Evolutionary conservation across 2,113 vertebrate species (phyloP), one percentile per base, ranked within the genome.

Genomic region (Lucifuga dentata): DNA sequence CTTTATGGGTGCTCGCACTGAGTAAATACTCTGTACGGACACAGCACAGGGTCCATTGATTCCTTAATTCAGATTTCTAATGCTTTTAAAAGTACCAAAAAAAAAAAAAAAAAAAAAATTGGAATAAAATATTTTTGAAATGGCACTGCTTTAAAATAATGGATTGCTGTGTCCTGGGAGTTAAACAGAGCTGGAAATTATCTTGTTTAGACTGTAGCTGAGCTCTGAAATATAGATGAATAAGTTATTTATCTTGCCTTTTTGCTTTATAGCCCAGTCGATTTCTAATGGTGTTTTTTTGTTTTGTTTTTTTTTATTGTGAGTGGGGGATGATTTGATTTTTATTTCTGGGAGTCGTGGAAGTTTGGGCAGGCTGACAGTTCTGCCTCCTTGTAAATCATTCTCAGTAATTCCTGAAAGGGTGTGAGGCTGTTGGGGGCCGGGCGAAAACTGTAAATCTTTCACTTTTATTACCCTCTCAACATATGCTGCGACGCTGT

Each of bases 381-480:
- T 93, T 95, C 87, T 91, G 90, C 90, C 94, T 90, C 79, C 95
- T 94, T 96, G 97, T 99, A 99, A 99, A 99, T 99, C 97, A 99
- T 94, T 92, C 91, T 92, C 94, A 93, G 97, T 96, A 95, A 98
- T 98, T 97, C 96, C 94, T 98, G 94, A 96, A 99, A 98, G 95
- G 96, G 94, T 94, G 95, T 88, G 91, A 97, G 94, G 92, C 95
- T 95, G 96, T 93, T 95, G 96, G 94, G 94, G 96, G 95, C 92
- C 95, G 93, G 93, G 90, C 94, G 92, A 93, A 92, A 94, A 95
- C 95, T 96, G 98, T 99, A 99, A 99, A 99, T 99, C 98, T 98
- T 96, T 95, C 95, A 94, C 92, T 98, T 99, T 99, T 99, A 99
- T 99, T 96, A 94, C 97, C 95, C 94, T 94, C 93, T 93, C 95